Evolutionary conservation across 2,888 invertebrate genomes (phyloP).

Genomic region (Leptinotarsa tumamoca): DNA sequence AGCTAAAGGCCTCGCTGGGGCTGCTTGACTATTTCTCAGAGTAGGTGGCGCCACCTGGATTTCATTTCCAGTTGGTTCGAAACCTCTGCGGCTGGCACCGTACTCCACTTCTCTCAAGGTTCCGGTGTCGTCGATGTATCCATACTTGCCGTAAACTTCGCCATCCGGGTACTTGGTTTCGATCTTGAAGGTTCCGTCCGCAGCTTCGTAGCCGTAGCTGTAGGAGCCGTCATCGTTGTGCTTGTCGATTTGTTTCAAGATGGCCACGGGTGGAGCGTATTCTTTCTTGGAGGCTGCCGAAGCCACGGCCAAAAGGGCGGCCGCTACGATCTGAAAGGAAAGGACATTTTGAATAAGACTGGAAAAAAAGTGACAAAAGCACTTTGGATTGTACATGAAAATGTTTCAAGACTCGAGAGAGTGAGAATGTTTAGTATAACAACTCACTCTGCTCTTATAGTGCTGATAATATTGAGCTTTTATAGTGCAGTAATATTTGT

Average conservation of each 20-base stretch:
- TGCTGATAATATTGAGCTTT: too few species aligned
- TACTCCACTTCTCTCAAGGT: slow-evolving; percentile 84
- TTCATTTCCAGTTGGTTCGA: slow-evolving; percentile 80
- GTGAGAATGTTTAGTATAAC: too few species aligned
- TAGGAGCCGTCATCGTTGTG: slow-evolving; percentile 91
- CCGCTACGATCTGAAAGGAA: slow-evolving; percentile 59
- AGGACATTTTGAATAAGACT: too few species aligned
- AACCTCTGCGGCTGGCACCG: slow-evolving; percentile 84
- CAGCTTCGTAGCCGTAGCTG: slow-evolving; percentile 88
- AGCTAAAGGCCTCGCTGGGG: slow-evolving; percentile 62
- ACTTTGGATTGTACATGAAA: too few species aligned
- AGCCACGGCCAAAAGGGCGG: slow-evolving; percentile 56
- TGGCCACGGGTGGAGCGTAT: slow-evolving; percentile 82
- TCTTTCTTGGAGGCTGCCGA: slow-evolving; percentile 66
- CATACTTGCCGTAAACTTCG: slow-evolving; percentile 89
- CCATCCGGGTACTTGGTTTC: slow-evolving; percentile 88
- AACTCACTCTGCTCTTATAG: too few species aligned
- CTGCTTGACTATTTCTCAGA: slow-evolving; percentile 65
- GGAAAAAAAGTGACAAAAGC: too few species aligned
- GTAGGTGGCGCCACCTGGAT: slow-evolving; percentile 90
- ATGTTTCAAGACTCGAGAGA: too few species aligned
- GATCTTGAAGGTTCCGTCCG: slow-evolving; percentile 88
- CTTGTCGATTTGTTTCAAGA: slow-evolving; percentile 84
- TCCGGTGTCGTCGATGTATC: slow-evolving; percentile 86
- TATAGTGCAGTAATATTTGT: too few species aligned